These are phyloP conservation scores for Formica selysi DNA, from an alignment of 1,140 invertebrate species.

Conservation along the genomic window DNA sequence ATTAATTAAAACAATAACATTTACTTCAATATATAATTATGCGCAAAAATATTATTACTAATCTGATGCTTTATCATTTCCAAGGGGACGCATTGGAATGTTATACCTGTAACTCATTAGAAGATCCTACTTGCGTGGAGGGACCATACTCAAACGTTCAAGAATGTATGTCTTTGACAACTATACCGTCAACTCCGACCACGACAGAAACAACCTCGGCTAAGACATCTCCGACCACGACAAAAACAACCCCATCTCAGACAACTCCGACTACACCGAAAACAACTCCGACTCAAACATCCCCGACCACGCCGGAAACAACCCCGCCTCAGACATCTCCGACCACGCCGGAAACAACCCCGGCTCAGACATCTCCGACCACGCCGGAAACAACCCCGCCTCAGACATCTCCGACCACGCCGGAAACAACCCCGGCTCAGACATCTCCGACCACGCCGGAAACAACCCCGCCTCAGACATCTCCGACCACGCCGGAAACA, in stretches of 20 bases:
- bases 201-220: neutral
- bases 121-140: neutral
- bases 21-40: neutral
- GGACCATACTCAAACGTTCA: neutral
- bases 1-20: slow-evolving; percentile 3
- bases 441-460: too few species aligned
- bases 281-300: neutral
- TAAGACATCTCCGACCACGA: too few species aligned
- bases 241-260: neutral
- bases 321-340: neutral
- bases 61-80: neutral
- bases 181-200: neutral
- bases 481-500: neutral
- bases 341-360: too few species aligned
- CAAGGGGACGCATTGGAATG: slow-evolving; percentile 62
- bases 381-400: too few species aligned
- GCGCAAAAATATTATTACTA: neutral
- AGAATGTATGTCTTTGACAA: neutral
- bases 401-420: too few species aligned
- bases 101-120: slow-evolving; percentile 5
- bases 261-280: too few species aligned
- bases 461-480: neutral
- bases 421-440: too few species aligned
- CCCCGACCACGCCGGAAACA: neutral
- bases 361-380: too few species aligned